phyloP scores from a whole-genome alignment of 2,113 vertebrate species.

The Bujurquina vittata region DNA sequence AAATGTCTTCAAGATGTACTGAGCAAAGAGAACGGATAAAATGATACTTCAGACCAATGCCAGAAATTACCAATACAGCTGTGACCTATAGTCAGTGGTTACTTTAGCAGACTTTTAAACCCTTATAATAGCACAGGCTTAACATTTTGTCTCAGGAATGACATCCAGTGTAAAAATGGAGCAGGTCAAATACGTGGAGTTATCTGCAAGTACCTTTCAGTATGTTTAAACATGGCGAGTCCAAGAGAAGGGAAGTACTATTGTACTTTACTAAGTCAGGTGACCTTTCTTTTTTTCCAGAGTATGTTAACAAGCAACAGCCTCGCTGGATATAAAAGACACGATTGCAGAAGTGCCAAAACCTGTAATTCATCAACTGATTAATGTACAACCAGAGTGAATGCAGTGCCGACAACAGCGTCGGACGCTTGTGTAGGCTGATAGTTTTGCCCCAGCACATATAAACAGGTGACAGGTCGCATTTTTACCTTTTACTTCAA shows the following conservation, averaged over 20 bases:
- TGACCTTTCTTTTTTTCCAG: neutral
- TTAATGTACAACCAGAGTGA: too few relatives aligned
- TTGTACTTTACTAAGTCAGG: too few relatives aligned
- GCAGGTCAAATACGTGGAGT: neutral
- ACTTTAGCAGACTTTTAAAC: too few relatives aligned
- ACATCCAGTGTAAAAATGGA: neutral
- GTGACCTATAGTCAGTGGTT: neutral
- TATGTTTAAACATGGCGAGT: neutral
- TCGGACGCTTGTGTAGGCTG: too few relatives aligned
- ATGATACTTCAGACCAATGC: neutral
- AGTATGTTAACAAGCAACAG: neutral
- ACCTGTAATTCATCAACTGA: neutral
- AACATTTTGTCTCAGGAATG: neutral
- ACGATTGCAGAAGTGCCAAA: neutral
- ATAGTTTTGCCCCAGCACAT: too few relatives aligned
- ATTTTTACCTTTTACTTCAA: too few relatives aligned
- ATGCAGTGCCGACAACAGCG: neutral
- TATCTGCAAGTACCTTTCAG: too few relatives aligned
- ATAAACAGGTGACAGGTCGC: too few relatives aligned
- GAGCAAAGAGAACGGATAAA: neutral
- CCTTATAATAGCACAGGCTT: neutral
- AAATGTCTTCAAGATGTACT: neutral
- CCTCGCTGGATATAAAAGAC: neutral
- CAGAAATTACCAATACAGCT: neutral
- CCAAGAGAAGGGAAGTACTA: neutral